A percentile compares a stretch with the other conserved stretches of the same genome.
These are phyloP conservation scores for Drosophila niveifrons DNA, from an alignment of 2,888 invertebrate species.

Conservation along the genomic window DNA sequence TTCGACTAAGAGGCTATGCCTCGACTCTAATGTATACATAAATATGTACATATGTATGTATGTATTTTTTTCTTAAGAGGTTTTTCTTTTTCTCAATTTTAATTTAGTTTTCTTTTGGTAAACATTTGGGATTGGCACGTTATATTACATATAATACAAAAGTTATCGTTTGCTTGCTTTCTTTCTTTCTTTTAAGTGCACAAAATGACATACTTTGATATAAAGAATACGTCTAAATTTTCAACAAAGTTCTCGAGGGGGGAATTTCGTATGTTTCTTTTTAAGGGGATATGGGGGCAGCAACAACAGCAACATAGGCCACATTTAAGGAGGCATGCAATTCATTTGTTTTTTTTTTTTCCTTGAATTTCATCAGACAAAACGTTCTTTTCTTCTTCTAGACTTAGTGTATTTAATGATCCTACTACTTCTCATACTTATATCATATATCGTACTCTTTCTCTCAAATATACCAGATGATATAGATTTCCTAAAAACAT, in stretches of 20 bases:
- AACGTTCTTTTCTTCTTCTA: constrained; percentile 3
- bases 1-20: constrained; percentile 74
- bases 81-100: constrained; percentile 1
- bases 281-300: background rate
- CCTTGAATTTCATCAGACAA: constrained; percentile 5
- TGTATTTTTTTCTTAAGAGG: constrained; percentile 12
- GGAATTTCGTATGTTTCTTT: background rate
- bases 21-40: constrained; percentile 73
- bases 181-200: constrained; percentile 41
- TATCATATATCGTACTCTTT: constrained; percentile 8
- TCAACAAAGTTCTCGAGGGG: constrained; percentile 13
- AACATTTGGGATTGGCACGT: constrained; percentile 71
- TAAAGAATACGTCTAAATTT: constrained; percentile 19
- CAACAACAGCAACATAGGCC: constrained; percentile 35
- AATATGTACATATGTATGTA: constrained; percentile 31
- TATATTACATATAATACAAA: constrained; percentile 79
- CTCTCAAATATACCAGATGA: constrained; percentile 1
- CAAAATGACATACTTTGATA: constrained; percentile 16
- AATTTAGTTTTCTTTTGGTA: constrained; percentile 40
- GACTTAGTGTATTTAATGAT: constrained; percentile 15
- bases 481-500: background rate
- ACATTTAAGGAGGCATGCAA: constrained; percentile 19
- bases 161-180: constrained; percentile 34
- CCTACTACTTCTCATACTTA: constrained; percentile 2
- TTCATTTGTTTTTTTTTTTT: background rate